Percentiles rank a stretch among this genome's conserved stretches.
phyloP scores from a whole-genome alignment of 2,797 vertebrate species.

The Thunnus albacares region DNA sequence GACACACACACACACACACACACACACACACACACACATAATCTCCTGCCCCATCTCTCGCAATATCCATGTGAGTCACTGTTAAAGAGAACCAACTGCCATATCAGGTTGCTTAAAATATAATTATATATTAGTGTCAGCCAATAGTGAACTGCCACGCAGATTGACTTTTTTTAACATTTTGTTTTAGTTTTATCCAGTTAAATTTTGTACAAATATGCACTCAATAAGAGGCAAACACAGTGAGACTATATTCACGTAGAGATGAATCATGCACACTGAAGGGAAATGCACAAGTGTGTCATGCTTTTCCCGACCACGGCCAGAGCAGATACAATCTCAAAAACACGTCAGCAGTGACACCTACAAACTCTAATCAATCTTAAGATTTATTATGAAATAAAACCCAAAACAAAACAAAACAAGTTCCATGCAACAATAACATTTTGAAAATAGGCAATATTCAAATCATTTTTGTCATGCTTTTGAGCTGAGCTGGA shows the following conservation, averaged over 20 bases:
- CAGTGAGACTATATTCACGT: neutral
- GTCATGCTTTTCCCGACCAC: slow-evolving; percentile 37
- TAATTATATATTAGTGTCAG: neutral
- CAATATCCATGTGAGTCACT: slow-evolving; percentile 46
- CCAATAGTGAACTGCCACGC: neutral
- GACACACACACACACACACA: slow-evolving; percentile 14
- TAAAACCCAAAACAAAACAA: neutral
- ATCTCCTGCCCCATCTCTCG: slow-evolving; percentile 28
- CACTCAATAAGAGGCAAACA: slow-evolving; percentile 29
- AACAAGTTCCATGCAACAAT: neutral
- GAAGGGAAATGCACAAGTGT: slow-evolving; percentile 54
- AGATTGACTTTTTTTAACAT: neutral
- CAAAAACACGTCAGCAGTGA: slow-evolving; percentile 16
- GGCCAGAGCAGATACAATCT: slow-evolving; percentile 45
- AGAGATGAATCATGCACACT: slow-evolving; percentile 57
- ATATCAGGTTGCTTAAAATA: slow-evolving; percentile 42
- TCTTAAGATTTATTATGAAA: neutral
- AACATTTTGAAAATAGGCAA: neutral
- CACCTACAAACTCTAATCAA: neutral
- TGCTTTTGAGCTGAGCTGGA: too few relatives aligned
- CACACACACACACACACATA: neutral
- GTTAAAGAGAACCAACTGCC: slow-evolving; percentile 7
- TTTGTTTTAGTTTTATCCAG: slow-evolving; percentile 1
- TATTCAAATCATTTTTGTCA: neutral
- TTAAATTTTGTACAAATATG: neutral